Percentiles rank a stretch among this genome's conserved stretches.
Conservation (phyloP, 1,140 invertebrate genomes). For the Papilio polyxenes region DNA sequence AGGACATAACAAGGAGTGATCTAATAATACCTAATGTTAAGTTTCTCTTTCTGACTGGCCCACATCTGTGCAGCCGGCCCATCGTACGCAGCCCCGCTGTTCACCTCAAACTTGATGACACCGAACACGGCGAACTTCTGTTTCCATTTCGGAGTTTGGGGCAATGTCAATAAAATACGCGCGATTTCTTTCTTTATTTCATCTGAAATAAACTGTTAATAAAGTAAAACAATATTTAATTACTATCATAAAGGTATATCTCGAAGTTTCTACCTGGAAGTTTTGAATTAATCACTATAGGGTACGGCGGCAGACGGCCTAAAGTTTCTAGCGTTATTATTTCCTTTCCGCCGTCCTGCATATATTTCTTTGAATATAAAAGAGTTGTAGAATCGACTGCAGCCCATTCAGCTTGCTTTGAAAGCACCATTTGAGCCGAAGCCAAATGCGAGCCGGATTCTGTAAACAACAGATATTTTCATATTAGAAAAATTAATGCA, state of each 20-base stretch:
- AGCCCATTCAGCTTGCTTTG: constrained; percentile 83
- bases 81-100: constrained; percentile 78
- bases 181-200: constrained; percentile 76
- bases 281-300: constrained; percentile 81
- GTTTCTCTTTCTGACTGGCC: constrained; percentile 79
- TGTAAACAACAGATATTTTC: constrained; percentile 51
- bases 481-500: constrained; percentile 33
- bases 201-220: constrained; percentile 64
- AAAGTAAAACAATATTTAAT: constrained; percentile 27
- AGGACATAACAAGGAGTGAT: constrained; percentile 65
- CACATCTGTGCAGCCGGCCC: constrained; percentile 79
- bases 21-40: constrained; percentile 83
- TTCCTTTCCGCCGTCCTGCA: constrained; percentile 82
- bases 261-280: constrained; percentile 76
- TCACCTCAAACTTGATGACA: constrained; percentile 78
- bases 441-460: constrained; percentile 83
- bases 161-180: constrained; percentile 72
- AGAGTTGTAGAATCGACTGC: constrained; percentile 83
- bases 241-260: not conserved
- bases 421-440: constrained; percentile 83
- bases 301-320: constrained; percentile 83
- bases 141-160: constrained; percentile 73
- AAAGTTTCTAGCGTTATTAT: constrained; percentile 82
- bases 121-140: constrained; percentile 79
- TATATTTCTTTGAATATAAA: constrained; percentile 79